Conservation (phyloP, 2,113 vertebrate genomes). For the Pontoporia blainvillei region DNA sequence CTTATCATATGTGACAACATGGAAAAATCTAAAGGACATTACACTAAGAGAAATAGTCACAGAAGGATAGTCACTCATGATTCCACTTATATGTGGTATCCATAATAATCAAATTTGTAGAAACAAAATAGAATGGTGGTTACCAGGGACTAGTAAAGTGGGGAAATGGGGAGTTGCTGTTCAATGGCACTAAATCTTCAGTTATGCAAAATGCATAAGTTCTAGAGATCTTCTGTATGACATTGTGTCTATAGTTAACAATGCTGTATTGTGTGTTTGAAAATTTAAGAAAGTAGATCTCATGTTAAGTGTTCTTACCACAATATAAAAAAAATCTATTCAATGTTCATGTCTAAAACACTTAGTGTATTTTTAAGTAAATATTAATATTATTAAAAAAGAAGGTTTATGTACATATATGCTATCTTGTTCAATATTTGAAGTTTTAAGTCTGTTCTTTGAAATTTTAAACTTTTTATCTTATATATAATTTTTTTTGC, state of each 20-base stretch:
- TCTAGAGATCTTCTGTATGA: background rate
- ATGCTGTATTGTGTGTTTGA: background rate
- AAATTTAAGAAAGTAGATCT: background rate
- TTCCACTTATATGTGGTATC: background rate
- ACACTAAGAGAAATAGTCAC: background rate
- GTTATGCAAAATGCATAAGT: background rate
- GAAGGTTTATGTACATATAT: background rate
- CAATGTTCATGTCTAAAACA: background rate
- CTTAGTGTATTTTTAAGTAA: background rate
- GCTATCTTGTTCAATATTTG: background rate
- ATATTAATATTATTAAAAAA: background rate
- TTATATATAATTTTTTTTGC: background rate
- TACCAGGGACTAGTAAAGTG: background rate
- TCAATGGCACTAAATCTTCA: background rate
- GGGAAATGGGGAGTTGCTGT: background rate
- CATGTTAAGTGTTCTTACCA: background rate
- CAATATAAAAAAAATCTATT: background rate
- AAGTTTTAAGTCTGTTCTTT: background rate
- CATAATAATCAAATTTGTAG: background rate
- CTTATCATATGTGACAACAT: background rate
- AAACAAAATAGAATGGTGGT: background rate
- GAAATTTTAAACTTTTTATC: background rate
- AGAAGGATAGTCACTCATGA: background rate
- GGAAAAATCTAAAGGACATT: background rate
- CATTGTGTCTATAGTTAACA: background rate